Conservation (phyloP, 64 coral and sea anemone species). For the Porites australiensis region DNA sequence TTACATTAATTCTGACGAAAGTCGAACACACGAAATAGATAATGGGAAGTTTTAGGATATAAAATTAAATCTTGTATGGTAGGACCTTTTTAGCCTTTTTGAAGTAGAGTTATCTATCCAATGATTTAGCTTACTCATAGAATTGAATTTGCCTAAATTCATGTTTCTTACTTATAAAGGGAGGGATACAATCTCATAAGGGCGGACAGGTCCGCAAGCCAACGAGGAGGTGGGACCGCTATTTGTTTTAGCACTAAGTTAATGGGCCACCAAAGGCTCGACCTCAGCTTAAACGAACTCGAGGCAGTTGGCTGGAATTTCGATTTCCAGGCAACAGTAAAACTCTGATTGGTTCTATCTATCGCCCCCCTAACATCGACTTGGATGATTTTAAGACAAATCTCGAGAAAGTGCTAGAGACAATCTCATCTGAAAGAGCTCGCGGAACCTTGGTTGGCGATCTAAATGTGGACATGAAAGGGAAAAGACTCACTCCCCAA, state of each 20-base stretch:
- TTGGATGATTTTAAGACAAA: not conserved
- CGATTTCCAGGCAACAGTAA: conserved; percentile 6
- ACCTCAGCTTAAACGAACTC: not conserved
- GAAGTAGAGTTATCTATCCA: too few species aligned
- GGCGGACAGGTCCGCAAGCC: not conserved
- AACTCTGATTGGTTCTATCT: conserved; percentile 9
- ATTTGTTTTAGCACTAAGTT: conserved; percentile 30
- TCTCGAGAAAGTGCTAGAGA: conserved; percentile 14
- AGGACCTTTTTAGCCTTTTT: too few species aligned
- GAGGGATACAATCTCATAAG: conserved; percentile 41
- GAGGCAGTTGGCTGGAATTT: conserved; percentile 36
- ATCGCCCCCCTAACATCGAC: conserved; percentile 1
- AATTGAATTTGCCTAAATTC: too few species aligned
- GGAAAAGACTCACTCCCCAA: conserved; percentile 26
- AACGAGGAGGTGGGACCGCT: conserved; percentile 16
- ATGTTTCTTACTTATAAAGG: too few species aligned
- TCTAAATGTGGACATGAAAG: conserved; percentile 31
- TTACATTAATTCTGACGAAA: too few species aligned
- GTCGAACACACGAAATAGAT: too few species aligned
- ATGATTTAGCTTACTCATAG: too few species aligned
- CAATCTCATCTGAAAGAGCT: not conserved
- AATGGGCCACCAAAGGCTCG: not conserved
- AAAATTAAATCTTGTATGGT: too few species aligned
- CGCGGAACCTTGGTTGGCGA: not conserved
- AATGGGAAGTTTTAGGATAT: too few species aligned